Conservation (phyloP, 2,888 invertebrate species). For the Lasioglossum malachurum region DNA sequence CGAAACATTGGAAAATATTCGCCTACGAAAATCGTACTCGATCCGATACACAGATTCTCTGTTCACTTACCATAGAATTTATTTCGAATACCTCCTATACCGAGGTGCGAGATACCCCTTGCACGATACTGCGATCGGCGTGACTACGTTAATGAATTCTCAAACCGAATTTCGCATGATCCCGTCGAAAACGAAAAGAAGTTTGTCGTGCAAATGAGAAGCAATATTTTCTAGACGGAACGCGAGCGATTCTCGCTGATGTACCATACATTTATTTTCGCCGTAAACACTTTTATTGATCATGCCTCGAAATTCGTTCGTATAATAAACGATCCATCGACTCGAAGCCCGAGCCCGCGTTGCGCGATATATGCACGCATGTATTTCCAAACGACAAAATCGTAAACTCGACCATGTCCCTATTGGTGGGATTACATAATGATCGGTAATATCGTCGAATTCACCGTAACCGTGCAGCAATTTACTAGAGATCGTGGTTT, state of each 20-base stretch:
- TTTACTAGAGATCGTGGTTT: too few relatives aligned
- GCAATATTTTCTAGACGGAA: background rate
- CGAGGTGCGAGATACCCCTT: constrained; percentile 41
- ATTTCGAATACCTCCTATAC: constrained; percentile 37
- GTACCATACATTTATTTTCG: background rate
- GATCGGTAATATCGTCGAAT: background rate
- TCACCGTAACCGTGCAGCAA: background rate
- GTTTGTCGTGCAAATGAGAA: background rate
- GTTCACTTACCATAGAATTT: constrained; percentile 64
- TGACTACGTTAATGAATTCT: constrained; percentile 65
- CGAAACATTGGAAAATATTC: background rate
- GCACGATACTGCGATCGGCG: constrained; percentile 54
- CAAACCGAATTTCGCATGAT: constrained; percentile 9
- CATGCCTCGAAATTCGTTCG: constrained; percentile 1
- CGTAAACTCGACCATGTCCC: background rate
- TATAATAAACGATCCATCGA: constrained; percentile 17
- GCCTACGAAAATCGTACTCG: background rate
- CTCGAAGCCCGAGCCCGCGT: background rate
- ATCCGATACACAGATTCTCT: background rate
- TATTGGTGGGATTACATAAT: background rate
- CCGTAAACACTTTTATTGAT: constrained; percentile 31
- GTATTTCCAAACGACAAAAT: constrained; percentile 22
- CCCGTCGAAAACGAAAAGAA: background rate
- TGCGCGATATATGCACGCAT: constrained; percentile 17
- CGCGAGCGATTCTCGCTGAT: background rate